Percentiles rank a stretch among this genome's conserved stretches.
These are phyloP conservation scores for Fringilla coelebs DNA, from an alignment of 2,797 vertebrate species.

Conservation along the genomic window DNA sequence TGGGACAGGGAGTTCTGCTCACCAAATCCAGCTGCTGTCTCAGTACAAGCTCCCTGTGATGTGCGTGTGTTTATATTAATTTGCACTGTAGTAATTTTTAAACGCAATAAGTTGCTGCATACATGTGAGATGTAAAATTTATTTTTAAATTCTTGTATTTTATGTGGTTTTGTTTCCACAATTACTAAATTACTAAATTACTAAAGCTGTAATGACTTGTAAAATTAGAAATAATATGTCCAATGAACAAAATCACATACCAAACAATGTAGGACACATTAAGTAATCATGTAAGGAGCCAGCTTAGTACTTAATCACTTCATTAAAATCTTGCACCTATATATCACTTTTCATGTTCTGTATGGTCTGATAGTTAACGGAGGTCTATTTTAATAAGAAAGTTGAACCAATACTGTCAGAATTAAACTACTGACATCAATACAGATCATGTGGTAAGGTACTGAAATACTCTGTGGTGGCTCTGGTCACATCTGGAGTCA, in stretches of 20 bases:
- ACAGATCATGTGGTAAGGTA: not conserved
- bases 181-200: too few relatives aligned
- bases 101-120: not conserved
- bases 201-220: slow-evolving; percentile 16
- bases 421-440: not conserved
- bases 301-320: not conserved
- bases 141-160: slow-evolving; percentile 25
- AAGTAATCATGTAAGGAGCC: not conserved
- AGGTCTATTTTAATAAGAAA: not conserved
- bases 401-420: not conserved
- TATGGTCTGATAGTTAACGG: not conserved
- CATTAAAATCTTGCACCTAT: not conserved
- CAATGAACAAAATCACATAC: not conserved
- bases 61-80: not conserved
- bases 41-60: not conserved
- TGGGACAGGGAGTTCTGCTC: not conserved
- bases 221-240: slow-evolving; percentile 35
- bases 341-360: not conserved
- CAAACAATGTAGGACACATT: not conserved
- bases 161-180: slow-evolving; percentile 20
- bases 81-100: not conserved
- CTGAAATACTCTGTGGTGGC: not conserved
- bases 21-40: not conserved
- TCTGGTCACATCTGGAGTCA: not conserved
- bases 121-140: not conserved